Evolutionary conservation across 2,113 vertebrate genomes (phyloP).

Genomic region (Herpailurus yagouaroundi): DNA sequence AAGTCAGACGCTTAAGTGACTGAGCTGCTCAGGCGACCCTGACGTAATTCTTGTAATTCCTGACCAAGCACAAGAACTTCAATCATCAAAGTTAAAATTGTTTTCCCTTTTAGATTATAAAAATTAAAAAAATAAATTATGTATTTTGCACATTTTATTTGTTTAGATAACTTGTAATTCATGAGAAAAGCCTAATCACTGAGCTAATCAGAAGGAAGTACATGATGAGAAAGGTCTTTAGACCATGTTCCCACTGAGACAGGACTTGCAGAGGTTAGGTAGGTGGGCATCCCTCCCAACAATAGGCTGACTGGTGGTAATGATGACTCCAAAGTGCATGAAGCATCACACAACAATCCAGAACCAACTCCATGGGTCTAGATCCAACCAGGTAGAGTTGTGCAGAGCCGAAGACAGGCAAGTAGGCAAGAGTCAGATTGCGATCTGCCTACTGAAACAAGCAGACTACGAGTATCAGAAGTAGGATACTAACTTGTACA

Average conservation of each 20-base stretch:
- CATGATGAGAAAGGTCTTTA: not conserved
- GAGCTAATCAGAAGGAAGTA: not conserved
- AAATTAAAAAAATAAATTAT: slow-evolving; percentile 8
- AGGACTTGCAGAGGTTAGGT: not conserved
- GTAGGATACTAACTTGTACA: not conserved
- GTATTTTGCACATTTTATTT: not conserved
- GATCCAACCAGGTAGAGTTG: not conserved
- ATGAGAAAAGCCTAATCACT: not conserved
- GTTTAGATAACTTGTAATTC: not conserved
- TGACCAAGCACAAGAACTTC: not conserved
- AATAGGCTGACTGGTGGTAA: not conserved
- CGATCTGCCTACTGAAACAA: not conserved
- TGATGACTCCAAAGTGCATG: not conserved
- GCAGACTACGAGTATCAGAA: not conserved
- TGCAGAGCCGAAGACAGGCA: not conserved
- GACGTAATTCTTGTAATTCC: no score
- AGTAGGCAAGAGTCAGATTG: not conserved
- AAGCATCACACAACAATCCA: not conserved
- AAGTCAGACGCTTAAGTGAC: no score
- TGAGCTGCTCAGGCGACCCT: no score
- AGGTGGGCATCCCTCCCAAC: not conserved
- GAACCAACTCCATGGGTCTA: not conserved
- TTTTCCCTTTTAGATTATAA: not conserved
- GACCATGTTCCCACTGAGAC: not conserved
- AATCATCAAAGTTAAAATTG: not conserved